Evolutionary conservation across 2,113 vertebrate species (phyloP).

Genomic region (Eurypyga helias): DNA sequence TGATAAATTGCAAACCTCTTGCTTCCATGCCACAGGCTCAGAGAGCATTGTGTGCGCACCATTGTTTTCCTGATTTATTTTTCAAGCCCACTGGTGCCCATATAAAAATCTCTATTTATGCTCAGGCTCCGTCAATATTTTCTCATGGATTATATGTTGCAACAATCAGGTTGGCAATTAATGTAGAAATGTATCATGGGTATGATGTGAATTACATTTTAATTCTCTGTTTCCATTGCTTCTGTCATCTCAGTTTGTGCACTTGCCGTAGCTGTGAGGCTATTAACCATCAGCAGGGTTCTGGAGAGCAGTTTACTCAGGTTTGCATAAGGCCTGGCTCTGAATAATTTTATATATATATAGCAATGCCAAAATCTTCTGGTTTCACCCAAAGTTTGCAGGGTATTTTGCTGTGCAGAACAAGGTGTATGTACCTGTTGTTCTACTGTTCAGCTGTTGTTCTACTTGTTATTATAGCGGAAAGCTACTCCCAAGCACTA

Average conservation of each 20-base stretch:
- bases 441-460: not conserved
- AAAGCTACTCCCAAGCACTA: not conserved
- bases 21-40: not conserved
- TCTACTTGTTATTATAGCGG: not conserved
- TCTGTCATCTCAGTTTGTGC: not conserved
- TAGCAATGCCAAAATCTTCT: not conserved
- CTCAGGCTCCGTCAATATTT: not conserved
- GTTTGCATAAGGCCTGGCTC: not conserved
- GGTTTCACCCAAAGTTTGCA: not conserved
- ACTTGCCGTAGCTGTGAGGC: not conserved
- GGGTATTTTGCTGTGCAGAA: not conserved
- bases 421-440: not conserved
- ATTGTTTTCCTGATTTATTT: slow-evolving; percentile 30
- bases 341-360: not conserved
- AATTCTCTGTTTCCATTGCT: not conserved
- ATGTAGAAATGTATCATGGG: not conserved
- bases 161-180: not conserved
- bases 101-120: not conserved
- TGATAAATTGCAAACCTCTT: slow-evolving; percentile 47
- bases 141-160: not conserved
- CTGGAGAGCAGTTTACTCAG: not conserved
- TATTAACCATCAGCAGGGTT: not conserved
- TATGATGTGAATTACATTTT: slow-evolving; percentile 9
- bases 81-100: not conserved
- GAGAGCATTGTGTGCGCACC: not conserved